Base-by-base conservation (phyloP, 2,797 vertebrate genomes). In the Threskiornis aethiopicus region DNA sequence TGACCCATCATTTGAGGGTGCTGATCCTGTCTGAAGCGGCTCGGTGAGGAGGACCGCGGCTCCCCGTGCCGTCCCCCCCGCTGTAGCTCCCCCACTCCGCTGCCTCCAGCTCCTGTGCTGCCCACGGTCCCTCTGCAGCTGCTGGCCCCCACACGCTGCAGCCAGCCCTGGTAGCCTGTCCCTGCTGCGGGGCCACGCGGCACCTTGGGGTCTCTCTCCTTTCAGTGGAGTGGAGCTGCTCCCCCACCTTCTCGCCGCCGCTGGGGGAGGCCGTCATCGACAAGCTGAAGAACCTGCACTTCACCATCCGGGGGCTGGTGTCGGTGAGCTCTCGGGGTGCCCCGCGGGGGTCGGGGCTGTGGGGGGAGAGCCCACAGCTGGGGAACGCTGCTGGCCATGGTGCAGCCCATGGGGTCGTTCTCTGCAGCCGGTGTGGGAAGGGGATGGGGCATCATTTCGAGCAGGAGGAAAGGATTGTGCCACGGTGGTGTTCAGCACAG, bases 161-260 rank as follows among this genome's bases (percentile, higher is more conserved):
- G 51, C 47, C 51, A 72, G 75, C 72, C 54, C 52, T 46, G 59
- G 86, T 39, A 80, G 57, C 72, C 72, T 21, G 28, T 61, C 55
- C 52, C 62, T 4, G 6, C 28, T 44, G 28, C 9, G 5, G 39
- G 54, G 31, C n/a, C 78, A 37, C 2, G 5, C 3, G 3, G 35
- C 73, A 89, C 33, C 41, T 47, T 24, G 73, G 37, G 47, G 10
- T 97, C 54, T 97, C 89, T 97, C 80, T 93, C 75, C 67, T 95
- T 97, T 52, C 97, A 99, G 99, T 99, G 97, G 98, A 98, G 79
- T 99, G 99, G 99, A 99, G 99, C 96, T 96, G 89, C 33, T 97
- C 97, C 29, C 98, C 98, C 3, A 98, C 98, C 16, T 98, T 99
- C 96, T 98, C 89, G 8, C 98, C 98, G 0, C 64, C 96, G 19